Conservation (phyloP, 2,888 invertebrate genomes). For the Eupithecia pulchellata region DNA sequence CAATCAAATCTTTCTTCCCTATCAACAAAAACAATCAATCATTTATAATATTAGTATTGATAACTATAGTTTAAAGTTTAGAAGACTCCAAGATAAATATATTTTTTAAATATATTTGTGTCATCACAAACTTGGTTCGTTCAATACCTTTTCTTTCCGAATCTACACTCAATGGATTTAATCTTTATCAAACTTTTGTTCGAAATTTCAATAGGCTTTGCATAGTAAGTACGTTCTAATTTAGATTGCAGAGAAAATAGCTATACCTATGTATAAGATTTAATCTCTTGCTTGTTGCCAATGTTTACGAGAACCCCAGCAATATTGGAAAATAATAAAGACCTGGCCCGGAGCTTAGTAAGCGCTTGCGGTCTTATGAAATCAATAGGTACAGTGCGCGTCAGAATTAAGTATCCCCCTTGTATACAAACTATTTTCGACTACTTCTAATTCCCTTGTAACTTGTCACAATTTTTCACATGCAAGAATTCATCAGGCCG, state of each 20-base stretch:
- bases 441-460: too few relatives aligned
- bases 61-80: too few relatives aligned
- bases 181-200: background rate
- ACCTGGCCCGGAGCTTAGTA: background rate
- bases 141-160: background rate
- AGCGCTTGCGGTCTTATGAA: background rate
- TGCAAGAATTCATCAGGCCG: too few relatives aligned
- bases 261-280: conserved; percentile 55
- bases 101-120: too few relatives aligned
- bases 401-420: too few relatives aligned
- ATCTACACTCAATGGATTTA: background rate
- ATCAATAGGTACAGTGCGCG: background rate
- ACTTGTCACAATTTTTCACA: too few relatives aligned
- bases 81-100: too few relatives aligned
- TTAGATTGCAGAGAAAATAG: conserved; percentile 28
- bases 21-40: too few relatives aligned
- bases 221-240: background rate
- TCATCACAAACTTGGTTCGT: too few relatives aligned
- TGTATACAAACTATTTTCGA: too few relatives aligned
- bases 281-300: conserved; percentile 58
- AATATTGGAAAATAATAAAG: background rate
- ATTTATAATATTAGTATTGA: too few relatives aligned
- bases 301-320: conserved; percentile 44
- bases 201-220: background rate
- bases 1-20: too few relatives aligned